These are phyloP conservation scores for Papilio gigon DNA, from an alignment of 2,888 invertebrate genomes.

Conservation along the genomic window DNA sequence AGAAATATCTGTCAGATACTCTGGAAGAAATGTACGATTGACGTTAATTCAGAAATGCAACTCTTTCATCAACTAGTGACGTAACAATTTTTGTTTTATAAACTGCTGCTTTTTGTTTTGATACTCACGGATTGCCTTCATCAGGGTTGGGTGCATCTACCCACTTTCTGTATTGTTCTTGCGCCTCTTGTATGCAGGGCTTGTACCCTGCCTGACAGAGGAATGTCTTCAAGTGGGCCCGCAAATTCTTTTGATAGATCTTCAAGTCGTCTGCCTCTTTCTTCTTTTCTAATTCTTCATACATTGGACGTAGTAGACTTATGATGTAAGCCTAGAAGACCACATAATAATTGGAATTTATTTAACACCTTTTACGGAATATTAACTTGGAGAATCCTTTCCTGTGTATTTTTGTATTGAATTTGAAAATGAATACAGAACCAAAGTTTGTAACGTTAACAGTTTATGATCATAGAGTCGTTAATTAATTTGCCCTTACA, in stretches of 20 bases:
- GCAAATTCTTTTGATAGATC: constrained; percentile 85
- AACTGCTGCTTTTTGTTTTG: neutral
- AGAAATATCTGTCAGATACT: constrained; percentile 88
- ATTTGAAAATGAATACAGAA: constrained; percentile 4
- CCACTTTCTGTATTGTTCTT: constrained; percentile 88
- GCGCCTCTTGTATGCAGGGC: constrained; percentile 89
- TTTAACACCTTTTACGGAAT: neutral
- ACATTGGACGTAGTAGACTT: constrained; percentile 86
- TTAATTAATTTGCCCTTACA: too few species aligned
- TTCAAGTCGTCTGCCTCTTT: constrained; percentile 80
- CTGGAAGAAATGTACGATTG: constrained; percentile 65
- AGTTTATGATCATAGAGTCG: too few species aligned
- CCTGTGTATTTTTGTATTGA: neutral
- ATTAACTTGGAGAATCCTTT: neutral
- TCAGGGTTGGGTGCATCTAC: constrained; percentile 88
- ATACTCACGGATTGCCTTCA: constrained; percentile 89
- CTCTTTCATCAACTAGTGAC: neutral
- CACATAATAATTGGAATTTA: neutral
- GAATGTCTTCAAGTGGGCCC: constrained; percentile 86
- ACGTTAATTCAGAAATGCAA: neutral
- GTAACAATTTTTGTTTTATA: neutral
- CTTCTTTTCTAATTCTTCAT: constrained; percentile 83
- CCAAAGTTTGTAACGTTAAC: too few species aligned
- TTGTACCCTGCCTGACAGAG: constrained; percentile 89
- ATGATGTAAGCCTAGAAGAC: constrained; percentile 85